Conservation (phyloP, 2,113 vertebrate genomes). For the Coracopsis vasa region DNA sequence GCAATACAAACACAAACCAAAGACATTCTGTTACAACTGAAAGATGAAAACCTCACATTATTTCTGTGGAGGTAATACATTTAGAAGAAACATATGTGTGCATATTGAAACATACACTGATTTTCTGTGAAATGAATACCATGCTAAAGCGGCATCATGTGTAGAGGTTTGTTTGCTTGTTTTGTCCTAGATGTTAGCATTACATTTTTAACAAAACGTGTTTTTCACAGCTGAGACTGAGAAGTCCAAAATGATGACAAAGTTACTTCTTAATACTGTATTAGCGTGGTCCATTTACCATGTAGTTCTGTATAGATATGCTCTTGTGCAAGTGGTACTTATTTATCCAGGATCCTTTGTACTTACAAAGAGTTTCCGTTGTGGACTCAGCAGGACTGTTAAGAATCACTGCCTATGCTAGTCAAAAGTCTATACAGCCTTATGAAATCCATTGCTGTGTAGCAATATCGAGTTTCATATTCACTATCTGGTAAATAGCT, state of each 20-base stretch:
- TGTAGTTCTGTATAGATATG: not conserved
- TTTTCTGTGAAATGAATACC: not conserved
- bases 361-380: not conserved
- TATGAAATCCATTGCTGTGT: not conserved
- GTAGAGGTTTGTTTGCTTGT: not conserved
- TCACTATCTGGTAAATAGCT: not conserved
- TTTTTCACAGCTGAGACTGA: not conserved
- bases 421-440: not conserved
- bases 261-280: not conserved
- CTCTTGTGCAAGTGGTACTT: not conserved
- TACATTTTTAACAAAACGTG: not conserved
- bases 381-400: not conserved
- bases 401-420: not conserved
- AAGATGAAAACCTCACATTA: not conserved
- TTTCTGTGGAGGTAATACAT: not conserved
- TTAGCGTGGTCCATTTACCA: not conserved
- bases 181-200: not conserved
- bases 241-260: not conserved
- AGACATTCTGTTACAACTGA: not conserved
- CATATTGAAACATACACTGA: not conserved
- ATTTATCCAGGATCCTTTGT: not conserved
- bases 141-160: not conserved
- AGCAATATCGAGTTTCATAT: not conserved
- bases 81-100: not conserved
- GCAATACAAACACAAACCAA: not conserved